A percentile compares a stretch with the other conserved stretches of the same genome.
These are phyloP conservation scores for Wasmannia auropunctata DNA, from an alignment of 1,140 invertebrate species.

Conservation along the genomic window DNA sequence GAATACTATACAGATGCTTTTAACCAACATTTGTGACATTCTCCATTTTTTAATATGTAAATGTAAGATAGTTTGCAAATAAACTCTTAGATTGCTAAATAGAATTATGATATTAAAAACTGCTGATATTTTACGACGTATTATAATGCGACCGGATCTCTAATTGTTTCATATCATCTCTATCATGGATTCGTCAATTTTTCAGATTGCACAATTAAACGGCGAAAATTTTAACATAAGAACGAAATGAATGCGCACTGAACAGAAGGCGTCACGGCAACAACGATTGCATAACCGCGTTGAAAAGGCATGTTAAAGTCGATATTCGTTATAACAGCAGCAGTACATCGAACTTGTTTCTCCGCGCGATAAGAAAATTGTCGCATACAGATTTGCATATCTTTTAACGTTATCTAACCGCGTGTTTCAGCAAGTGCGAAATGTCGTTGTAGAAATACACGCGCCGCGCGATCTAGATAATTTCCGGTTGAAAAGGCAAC, in stretches of 20 bases:
- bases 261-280: slow-evolving; percentile 21
- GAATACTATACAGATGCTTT: not conserved
- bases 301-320: slow-evolving; percentile 2
- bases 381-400: not conserved
- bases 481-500: slow-evolving; percentile 14
- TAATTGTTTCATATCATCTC: not conserved
- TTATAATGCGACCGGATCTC: not conserved
- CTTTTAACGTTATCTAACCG: slow-evolving; percentile 3
- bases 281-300: not conserved
- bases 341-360: slow-evolving; percentile 23
- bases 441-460: slow-evolving; percentile 31
- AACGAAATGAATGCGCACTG: not conserved
- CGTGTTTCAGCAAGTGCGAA: not conserved
- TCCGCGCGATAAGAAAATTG: slow-evolving; percentile 10
- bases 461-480: not conserved
- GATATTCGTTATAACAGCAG: slow-evolving; percentile 1
- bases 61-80: not conserved
- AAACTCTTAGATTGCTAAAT: not conserved
- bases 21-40: not conserved
- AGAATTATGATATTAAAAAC: not conserved
- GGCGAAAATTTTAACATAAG: not conserved
- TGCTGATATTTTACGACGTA: not conserved
- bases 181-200: not conserved
- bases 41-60: not conserved
- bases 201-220: not conserved